Base-by-base conservation (phyloP, 2,113 vertebrate genomes). In the Pterocles gutturalis region DNA sequence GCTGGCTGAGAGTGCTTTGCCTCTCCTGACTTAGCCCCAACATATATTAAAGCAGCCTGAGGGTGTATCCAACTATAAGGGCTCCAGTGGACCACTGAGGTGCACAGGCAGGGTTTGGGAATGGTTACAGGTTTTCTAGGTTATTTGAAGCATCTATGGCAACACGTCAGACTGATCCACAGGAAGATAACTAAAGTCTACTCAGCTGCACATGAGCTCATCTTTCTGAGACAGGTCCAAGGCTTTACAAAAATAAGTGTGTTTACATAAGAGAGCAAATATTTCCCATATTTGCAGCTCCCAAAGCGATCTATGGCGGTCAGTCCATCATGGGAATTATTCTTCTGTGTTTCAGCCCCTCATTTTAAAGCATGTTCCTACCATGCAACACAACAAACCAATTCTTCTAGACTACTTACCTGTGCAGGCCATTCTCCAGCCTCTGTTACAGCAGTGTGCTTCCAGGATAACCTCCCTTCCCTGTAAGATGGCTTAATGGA, bases 191-290 rank as follows among this genome's bases (percentile, higher is more conserved):
- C 22, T 53, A 1, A 93, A 80, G 73, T 79, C 94, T 87, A 8
- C 62, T 89, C 69, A 97, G 89, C 94, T 91, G 77, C 61, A 76
- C 48, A 76, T 90, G 69, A 96, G 65, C 69, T 96, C 77, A 91
- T 58, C 45, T 86, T 89, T 69, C 57, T 41, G 54, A 95, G 45
- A 71, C n/a, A 57, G 31, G 48, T 87, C 72, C 83, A 89, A 87
- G 36, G 65, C 53, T 64, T 84, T 84, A 84, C 34, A 89, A 66
- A 90, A 95, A 87, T 49, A 90, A 93, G 16, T 13, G 28, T 72
- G 57, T 93, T 95, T 93, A 72, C n/a, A 19, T 79, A 76, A 79
- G 48, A 67, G 29, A 67, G 53, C 31, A 83, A 90, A 75, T 11
- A n/a, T 81, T 93, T 90, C 31, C 49, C 25, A 5, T 73, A 51